phyloP scores from a whole-genome alignment of 2,113 vertebrate genomes.

The Chlorocebus sabaeus region DNA sequence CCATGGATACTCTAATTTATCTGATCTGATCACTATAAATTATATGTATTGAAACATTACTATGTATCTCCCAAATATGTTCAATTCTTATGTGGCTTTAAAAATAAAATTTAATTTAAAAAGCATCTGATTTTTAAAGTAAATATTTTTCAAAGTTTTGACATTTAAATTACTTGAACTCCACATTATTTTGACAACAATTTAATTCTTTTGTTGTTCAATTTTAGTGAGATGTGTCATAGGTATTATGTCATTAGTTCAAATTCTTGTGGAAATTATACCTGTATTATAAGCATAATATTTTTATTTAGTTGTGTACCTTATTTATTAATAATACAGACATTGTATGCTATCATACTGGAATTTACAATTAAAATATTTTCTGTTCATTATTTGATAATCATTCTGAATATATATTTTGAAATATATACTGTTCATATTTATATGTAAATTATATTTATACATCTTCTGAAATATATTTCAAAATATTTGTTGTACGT shows the following conservation, averaged over 20 bases:
- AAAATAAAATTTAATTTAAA: not conserved
- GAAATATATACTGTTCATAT: not conserved
- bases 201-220: not conserved
- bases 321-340: not conserved
- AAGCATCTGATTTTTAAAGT: not conserved
- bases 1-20: not conserved
- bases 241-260: not conserved
- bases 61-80: not conserved
- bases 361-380: not conserved
- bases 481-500: too few relatives aligned
- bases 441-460: too few relatives aligned
- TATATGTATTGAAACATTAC: not conserved
- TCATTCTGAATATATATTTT: not conserved
- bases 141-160: not conserved
- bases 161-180: not conserved
- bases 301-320: not conserved
- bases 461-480: too few relatives aligned
- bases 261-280: not conserved
- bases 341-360: not conserved
- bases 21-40: not conserved
- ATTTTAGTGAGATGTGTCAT: not conserved
- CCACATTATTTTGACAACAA: not conserved
- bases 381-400: not conserved
- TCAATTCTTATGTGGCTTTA: not conserved
- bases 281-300: not conserved